Base-by-base conservation (phyloP, 2,113 vertebrate species). In the Enhydra lutris region DNA sequence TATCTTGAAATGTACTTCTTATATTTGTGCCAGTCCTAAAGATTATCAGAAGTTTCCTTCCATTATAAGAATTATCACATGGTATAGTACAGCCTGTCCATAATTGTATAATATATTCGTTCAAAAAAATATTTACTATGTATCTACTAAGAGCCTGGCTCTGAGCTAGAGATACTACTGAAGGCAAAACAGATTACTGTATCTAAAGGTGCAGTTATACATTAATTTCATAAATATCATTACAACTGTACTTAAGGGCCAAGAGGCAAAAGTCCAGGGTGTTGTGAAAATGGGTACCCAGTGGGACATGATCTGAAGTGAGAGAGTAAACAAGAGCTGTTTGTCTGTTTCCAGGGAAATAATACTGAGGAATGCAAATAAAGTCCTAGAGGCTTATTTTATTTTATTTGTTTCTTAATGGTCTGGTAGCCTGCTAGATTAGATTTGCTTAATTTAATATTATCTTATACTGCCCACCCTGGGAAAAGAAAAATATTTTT, bases 371-470 rank as follows among this genome's bases (percentile, higher is more conserved):
- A 71, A 94, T 79, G 21, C 31, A 71, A 65, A 63, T 50, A 57
- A 95, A 74, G 50, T 73, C 31, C 59, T 87, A 59, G 47, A 9
- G 6, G 17, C 29, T 87, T 86, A 6, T 86, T 87, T 91, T 63
- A 47, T 85, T 96, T 89, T 63, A 31, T 85, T 94, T 92, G 21
- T 86, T 95, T 94, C 65, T 79, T 65, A 74, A 91, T 92, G 47
- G 9, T 86, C 59, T 94, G 42, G 42, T 26, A 91, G 76, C 24
- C n/a, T 74, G 14, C 1, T 13, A 8, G 24, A 86, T 65, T 90
- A 42, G 84, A 81, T 94, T 94, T 95, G 31, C 47, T 95, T 50
- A 4, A 12, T 45, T 95, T 94, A 84, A 61, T 89, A 17, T 42
- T 87, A 78, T 73, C 65, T 74, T 47, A 76, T 88, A 31, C 57